Evolutionary conservation across 2,888 invertebrate species (phyloP).

Genomic region (Melinaea menophilus): DNA sequence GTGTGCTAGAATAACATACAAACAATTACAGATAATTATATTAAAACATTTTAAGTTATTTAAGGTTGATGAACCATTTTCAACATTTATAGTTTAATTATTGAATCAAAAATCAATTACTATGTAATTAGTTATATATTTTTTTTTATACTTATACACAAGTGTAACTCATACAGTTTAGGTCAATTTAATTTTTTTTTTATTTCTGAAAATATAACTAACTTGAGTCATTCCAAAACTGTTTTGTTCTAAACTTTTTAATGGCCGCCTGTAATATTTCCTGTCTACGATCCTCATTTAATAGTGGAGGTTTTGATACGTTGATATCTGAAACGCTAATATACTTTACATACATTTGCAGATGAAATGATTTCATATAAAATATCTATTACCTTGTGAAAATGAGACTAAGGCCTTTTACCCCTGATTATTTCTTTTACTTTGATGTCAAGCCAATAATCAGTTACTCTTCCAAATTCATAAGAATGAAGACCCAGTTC

Average conservation of each 20-base stretch:
- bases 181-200: not conserved
- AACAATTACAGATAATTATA: not conserved
- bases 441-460: constrained; percentile 35
- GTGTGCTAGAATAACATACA: not conserved
- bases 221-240: constrained; percentile 57
- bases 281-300: constrained; percentile 48
- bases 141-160: no score
- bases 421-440: constrained; percentile 21
- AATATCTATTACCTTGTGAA: constrained; percentile 46
- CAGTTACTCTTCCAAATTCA: constrained; percentile 43
- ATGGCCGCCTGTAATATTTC: constrained; percentile 44
- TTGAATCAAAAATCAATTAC: no score
- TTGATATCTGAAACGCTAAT: not conserved
- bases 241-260: constrained; percentile 53
- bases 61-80: no score
- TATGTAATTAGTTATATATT: no score
- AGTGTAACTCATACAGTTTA: not conserved
- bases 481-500: constrained; percentile 43
- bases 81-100: no score
- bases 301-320: constrained; percentile 34
- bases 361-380: not conserved
- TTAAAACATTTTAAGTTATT: no score
- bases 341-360: not conserved
- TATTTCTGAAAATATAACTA: constrained; percentile 30
- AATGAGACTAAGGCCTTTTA: constrained; percentile 40